Percentiles rank a stretch among this genome's conserved stretches.
phyloP scores from a whole-genome alignment of 2,797 vertebrate species.

The Adrianichthys oophorus region DNA sequence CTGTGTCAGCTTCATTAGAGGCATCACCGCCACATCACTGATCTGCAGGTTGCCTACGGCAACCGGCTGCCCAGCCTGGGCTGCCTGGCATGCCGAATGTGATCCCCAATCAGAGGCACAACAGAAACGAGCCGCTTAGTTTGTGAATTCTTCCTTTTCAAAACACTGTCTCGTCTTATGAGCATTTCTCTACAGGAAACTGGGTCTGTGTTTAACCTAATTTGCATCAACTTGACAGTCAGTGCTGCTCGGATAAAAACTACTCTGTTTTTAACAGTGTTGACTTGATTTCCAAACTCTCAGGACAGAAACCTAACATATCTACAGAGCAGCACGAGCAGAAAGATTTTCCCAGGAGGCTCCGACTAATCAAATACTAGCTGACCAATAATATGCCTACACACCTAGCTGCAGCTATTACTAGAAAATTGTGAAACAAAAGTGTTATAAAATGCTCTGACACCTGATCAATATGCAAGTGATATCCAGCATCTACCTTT shows the following conservation, averaged over 20 bases:
- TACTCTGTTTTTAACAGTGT: neutral
- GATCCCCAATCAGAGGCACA: constrained; percentile 45
- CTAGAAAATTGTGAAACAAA: constrained; percentile 36
- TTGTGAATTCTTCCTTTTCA: constrained; percentile 17
- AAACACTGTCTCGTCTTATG: neutral
- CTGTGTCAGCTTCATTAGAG: constrained; percentile 83
- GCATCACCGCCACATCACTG: constrained; percentile 79
- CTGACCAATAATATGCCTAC: too few relatives aligned
- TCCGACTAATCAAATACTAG: too few relatives aligned
- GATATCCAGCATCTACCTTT: neutral
- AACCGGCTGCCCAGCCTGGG: constrained; percentile 51
- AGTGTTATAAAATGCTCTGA: neutral
- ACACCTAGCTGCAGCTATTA: too few relatives aligned
- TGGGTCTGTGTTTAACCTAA: constrained; percentile 1
- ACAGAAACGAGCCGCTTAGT: constrained; percentile 20
- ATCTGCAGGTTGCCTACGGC: constrained; percentile 71
- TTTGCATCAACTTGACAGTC: neutral
- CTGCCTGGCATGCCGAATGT: constrained; percentile 55
- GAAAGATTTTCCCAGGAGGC: constrained; percentile 7
- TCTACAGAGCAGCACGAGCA: constrained; percentile 7
- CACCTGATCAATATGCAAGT: constrained; percentile 4
- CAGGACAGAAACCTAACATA: neutral
- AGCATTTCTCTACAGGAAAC: constrained; percentile 8
- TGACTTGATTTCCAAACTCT: constrained; percentile 5
- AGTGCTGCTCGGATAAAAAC: constrained; percentile 3